Conservation (phyloP, 1,140 invertebrate genomes). For the Caenorhabditis tropicalis region DNA sequence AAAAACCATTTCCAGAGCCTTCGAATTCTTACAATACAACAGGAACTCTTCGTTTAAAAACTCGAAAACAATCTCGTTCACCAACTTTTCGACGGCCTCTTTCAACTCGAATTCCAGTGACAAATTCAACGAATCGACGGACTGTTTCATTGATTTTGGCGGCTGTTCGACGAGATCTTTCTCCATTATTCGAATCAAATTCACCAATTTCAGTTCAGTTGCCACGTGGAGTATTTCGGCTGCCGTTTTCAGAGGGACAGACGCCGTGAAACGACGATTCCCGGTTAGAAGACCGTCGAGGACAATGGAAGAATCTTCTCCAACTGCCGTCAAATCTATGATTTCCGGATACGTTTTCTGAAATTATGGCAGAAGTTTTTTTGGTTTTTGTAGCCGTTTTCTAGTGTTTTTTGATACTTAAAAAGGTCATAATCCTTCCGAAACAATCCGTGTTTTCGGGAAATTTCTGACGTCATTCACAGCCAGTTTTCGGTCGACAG, state of each 20-base stretch:
- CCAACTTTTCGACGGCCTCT: background rate
- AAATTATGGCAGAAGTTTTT: background rate
- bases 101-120: background rate
- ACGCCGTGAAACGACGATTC: background rate
- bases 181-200: background rate
- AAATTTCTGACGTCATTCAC: too few species aligned
- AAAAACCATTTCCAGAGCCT: background rate
- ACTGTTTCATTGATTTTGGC: background rate
- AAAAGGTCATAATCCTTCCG: too few species aligned
- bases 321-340: background rate
- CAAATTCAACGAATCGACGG: background rate
- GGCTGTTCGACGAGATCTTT: background rate
- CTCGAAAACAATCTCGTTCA: conserved; percentile 13
- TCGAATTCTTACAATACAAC: background rate
- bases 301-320: background rate
- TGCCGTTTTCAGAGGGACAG: background rate
- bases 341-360: background rate
- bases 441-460: background rate
- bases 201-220: background rate
- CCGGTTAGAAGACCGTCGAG: background rate
- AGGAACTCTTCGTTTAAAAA: background rate
- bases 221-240: background rate
- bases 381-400: background rate
- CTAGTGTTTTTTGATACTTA: too few species aligned
- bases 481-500: too few species aligned